Conservation (phyloP, 2,113 vertebrate genomes). For the Plecotus auritus region DNA sequence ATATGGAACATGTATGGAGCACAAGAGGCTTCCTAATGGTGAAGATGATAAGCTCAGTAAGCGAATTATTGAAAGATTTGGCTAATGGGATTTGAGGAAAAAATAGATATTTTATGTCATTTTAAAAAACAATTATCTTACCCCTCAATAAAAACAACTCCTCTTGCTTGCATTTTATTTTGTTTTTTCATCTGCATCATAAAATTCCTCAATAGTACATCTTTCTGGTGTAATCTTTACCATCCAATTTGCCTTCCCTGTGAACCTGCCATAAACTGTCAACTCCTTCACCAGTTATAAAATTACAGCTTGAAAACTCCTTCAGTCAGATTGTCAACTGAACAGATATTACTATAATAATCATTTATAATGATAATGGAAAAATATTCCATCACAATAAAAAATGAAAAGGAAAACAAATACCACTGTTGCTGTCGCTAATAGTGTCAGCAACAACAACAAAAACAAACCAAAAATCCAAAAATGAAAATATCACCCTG, state of each 20-base stretch:
- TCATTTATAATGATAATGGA: neutral
- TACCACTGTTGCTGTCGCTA: no score
- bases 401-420: neutral
- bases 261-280: conserved; percentile 89
- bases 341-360: neutral
- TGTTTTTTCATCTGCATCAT: conserved; percentile 79
- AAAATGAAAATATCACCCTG: no score
- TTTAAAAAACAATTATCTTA: conserved; percentile 56
- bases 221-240: conserved; percentile 85
- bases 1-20: neutral
- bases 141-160: conserved; percentile 85
- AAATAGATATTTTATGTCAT: neutral
- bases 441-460: no score
- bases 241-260: conserved; percentile 84
- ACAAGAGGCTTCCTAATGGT: neutral
- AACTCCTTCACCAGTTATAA: conserved; percentile 83
- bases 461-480: no score
- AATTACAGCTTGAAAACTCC: neutral
- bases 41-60: neutral
- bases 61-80: neutral
- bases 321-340: neutral
- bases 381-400: neutral
- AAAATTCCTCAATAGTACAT: conserved; percentile 83
- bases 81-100: neutral
- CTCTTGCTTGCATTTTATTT: conserved; percentile 85